phyloP scores from a whole-genome alignment of 2,797 vertebrate species.

The Tiaroga cobitis region DNA sequence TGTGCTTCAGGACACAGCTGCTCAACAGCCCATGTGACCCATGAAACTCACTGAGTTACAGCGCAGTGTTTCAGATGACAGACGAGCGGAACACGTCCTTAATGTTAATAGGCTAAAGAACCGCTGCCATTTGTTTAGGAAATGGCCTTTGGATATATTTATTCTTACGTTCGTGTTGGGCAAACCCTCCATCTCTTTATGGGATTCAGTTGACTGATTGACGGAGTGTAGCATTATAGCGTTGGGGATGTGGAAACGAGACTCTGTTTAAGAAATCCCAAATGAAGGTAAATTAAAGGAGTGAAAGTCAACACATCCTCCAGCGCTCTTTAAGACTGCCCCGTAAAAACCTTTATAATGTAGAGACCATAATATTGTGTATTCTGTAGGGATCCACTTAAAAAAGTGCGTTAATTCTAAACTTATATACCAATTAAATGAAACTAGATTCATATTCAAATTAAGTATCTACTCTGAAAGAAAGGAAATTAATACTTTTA shows the following conservation, averaged over 20 bases:
- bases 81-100: conserved; percentile 55
- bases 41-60: conserved; percentile 47
- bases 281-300: conserved; percentile 49
- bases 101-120: conserved; percentile 64
- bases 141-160: conserved; percentile 19
- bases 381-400: neutral
- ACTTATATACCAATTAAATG: neutral
- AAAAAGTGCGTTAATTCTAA: neutral
- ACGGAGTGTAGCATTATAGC: conserved; percentile 62
- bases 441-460: neutral
- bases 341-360: neutral
- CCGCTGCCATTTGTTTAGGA: conserved; percentile 42
- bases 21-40: neutral
- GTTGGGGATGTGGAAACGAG: conserved; percentile 65
- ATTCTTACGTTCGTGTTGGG: neutral
- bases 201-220: conserved; percentile 58
- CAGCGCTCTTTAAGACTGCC: neutral
- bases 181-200: conserved; percentile 56
- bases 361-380: neutral
- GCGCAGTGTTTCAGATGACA: conserved; percentile 59
- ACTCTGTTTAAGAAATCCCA: conserved; percentile 53
- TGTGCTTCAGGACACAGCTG: conserved; percentile 59
- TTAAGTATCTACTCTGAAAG: neutral
- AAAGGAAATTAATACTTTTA: neutral
- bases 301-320: neutral